phyloP scores from a whole-genome alignment of 2,888 invertebrate species.

The Micoletzkya japonica region DNA sequence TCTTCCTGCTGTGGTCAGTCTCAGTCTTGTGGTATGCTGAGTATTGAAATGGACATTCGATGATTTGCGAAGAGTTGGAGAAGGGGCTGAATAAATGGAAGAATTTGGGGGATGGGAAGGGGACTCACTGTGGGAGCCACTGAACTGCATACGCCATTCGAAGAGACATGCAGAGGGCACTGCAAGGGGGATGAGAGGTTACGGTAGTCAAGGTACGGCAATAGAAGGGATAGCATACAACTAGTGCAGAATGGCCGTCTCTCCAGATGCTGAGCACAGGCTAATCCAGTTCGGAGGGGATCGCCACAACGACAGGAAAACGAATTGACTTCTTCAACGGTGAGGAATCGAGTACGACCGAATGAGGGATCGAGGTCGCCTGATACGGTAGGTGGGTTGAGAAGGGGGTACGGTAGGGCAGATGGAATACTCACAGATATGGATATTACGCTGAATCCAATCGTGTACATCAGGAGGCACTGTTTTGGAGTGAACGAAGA shows the following conservation, averaged over 20 bases:
- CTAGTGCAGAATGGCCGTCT: constrained; percentile 24
- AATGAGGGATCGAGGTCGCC: constrained; percentile 25
- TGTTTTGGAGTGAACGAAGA: too few species aligned
- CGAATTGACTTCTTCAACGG: constrained; percentile 6
- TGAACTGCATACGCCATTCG: constrained; percentile 22
- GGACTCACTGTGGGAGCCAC: constrained; percentile 4
- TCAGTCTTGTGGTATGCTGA: too few species aligned
- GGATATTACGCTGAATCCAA: constrained; percentile 27
- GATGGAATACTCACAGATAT: constrained; percentile 21
- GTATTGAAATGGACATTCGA: too few species aligned
- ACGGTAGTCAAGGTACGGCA: background rate
- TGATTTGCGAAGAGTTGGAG: too few species aligned
- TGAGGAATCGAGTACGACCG: constrained; percentile 28
- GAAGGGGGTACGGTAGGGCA: background rate
- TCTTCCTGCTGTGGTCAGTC: too few species aligned
- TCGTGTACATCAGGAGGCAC: constrained; percentile 24
- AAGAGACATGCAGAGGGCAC: constrained; percentile 19
- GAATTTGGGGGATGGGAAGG: too few species aligned
- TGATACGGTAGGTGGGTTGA: background rate
- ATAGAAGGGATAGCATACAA: background rate
- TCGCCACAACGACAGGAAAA: constrained; percentile 24
- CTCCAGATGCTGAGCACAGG: constrained; percentile 23
- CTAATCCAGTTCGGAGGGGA: constrained; percentile 14
- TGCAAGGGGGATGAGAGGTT: background rate
- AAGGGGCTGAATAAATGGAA: too few species aligned